Conservation (phyloP, 1,140 invertebrate species). For the Bombus superbus region DNA sequence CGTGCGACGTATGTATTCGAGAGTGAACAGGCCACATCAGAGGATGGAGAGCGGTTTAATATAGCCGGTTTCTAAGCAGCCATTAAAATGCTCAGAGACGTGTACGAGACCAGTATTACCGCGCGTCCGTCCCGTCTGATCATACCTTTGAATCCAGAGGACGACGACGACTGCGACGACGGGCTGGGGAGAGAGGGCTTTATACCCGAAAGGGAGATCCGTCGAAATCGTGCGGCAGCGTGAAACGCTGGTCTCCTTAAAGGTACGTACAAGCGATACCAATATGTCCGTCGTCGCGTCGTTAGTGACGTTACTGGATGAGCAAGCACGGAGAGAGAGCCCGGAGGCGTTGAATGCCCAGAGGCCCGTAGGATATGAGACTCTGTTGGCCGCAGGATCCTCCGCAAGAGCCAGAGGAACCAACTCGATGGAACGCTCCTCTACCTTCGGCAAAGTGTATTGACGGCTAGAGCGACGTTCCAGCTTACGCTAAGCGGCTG, state of each 20-base stretch:
- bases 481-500: constrained; percentile 53
- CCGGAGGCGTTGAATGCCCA: constrained; percentile 63
- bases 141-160: constrained; percentile 38
- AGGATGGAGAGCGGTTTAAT: constrained; percentile 32
- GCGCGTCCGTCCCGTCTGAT: constrained; percentile 26
- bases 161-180: background rate
- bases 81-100: constrained; percentile 42
- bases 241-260: constrained; percentile 61
- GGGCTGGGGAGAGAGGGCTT: background rate
- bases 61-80: constrained; percentile 32
- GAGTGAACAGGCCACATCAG: background rate
- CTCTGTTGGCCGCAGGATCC: constrained; percentile 66
- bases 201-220: constrained; percentile 39
- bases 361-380: constrained; percentile 75
- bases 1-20: background rate
- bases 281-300: constrained; percentile 70
- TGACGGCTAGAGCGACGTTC: constrained; percentile 69
- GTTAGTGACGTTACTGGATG: constrained; percentile 70
- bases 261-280: constrained; percentile 52
- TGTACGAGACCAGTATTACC: constrained; percentile 19
- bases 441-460: constrained; percentile 73
- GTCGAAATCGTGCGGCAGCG: constrained; percentile 43
- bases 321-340: constrained; percentile 56
- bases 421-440: constrained; percentile 67
- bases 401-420: constrained; percentile 56